Percentiles rank a stretch among this genome's conserved stretches.
Conservation (phyloP, 2,113 vertebrate genomes). For the Hydrolagus affinis region DNA sequence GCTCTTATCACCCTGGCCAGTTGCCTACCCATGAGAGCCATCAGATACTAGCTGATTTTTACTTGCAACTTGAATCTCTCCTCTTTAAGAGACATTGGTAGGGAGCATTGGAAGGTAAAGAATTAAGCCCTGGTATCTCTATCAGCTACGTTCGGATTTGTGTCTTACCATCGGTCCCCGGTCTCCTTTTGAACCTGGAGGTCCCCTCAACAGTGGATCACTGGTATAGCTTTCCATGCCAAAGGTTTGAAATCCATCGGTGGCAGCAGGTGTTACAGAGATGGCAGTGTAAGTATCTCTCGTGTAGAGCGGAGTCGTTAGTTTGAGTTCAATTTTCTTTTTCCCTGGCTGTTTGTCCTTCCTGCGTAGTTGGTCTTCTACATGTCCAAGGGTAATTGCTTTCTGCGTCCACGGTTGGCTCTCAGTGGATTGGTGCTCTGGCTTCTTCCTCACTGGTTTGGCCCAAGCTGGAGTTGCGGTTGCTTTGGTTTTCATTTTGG, state of each 20-base stretch:
- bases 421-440: constrained; percentile 39
- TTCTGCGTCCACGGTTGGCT: constrained; percentile 37
- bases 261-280: constrained; percentile 56
- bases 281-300: constrained; percentile 42
- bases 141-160: too few relatives aligned
- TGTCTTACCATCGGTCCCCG: constrained; percentile 71
- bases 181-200: constrained; percentile 78
- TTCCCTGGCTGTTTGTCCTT: constrained; percentile 38
- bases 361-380: constrained; percentile 32
- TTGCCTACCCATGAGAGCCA: too few relatives aligned
- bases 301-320: constrained; percentile 42
- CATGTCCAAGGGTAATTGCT: constrained; percentile 10
- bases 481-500: constrained; percentile 38
- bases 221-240: constrained; percentile 62
- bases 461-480: constrained; percentile 38
- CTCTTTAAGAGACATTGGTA: too few relatives aligned
- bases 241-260: constrained; percentile 65
- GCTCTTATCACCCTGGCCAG: too few relatives aligned
- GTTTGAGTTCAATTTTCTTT: constrained; percentile 46
- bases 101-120: too few relatives aligned
- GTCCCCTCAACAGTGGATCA: constrained; percentile 63
- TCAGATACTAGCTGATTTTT: too few relatives aligned
- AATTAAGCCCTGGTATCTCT: too few relatives aligned
- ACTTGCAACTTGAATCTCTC: too few relatives aligned
- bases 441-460: constrained; percentile 38